Evolutionary conservation across 1,140 invertebrate genomes (phyloP).

Genomic region (Brachystomella parvula): DNA sequence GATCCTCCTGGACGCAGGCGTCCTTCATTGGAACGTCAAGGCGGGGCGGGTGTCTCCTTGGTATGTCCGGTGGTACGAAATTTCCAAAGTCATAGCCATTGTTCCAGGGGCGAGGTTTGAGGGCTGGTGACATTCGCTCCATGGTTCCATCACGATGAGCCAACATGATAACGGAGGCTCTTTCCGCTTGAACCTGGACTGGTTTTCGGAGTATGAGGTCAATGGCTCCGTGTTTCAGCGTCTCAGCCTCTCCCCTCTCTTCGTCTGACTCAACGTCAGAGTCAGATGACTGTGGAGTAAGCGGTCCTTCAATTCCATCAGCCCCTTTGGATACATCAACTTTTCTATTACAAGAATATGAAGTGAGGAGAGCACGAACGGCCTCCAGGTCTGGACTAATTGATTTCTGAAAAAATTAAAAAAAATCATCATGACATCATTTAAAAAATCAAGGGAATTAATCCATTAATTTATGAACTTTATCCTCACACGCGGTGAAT

Average conservation of each 20-base stretch:
- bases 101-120: neutral
- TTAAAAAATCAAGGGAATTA: neutral
- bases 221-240: neutral
- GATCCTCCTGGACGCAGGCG: constrained; percentile 19
- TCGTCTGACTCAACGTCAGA: constrained; percentile 40
- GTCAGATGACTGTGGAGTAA: constrained; percentile 38
- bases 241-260: constrained; percentile 17
- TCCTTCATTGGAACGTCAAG: constrained; percentile 25
- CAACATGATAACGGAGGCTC: constrained; percentile 42
- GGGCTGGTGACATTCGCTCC: constrained; percentile 15
- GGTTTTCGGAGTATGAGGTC: neutral
- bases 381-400: neutral
- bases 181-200: neutral
- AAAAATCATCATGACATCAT: neutral
- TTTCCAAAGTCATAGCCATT: constrained; percentile 1
- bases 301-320: constrained; percentile 14
- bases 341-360: neutral
- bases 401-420: constrained; percentile 7
- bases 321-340: neutral
- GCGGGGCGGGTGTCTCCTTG: neutral
- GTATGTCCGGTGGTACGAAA: neutral
- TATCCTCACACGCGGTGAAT: neutral
- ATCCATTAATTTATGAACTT: neutral
- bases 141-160: constrained; percentile 39
- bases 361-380: neutral